Base-by-base conservation (phyloP, 2,888 invertebrate genomes). In the Actias luna region DNA sequence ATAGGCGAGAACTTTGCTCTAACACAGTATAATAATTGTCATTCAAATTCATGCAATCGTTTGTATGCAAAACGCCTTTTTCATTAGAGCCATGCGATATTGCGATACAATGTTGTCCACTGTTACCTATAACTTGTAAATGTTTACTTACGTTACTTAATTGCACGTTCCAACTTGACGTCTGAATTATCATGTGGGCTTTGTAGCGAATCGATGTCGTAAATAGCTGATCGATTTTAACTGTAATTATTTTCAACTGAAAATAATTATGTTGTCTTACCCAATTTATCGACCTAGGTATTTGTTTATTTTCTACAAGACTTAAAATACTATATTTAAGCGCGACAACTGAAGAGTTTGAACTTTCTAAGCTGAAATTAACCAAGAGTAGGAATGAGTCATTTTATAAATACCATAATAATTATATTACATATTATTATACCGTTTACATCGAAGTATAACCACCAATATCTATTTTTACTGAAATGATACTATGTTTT, bases 281-380 rank as follows among this genome's bases (percentile, higher is more conserved):
- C 65, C 60, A 76, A 74, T 60, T 57, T 58, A 42, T 58, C 42
- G 29, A 27, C 55, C n/a, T 52, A 50, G 58, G 58, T 58, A 7
- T 50, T 42, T 61, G 7, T 33, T 35, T 46, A 31, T 18, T 29
- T 59, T 59, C 31, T 39, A 8, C 39, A 59, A n/a, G n/a, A 39
- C 25, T 59, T 84, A 76, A 84, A 85, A 83, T 67, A 71, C 64
- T 65, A 66, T 65, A 64, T 71, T 82, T 78, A 80, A 75, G 77
- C 77, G 79, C 75, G 69, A 74, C 71, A 50, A 50, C 25, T 25
- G 10, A 12, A 25, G 22, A 25, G 22, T 50, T 46, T 3, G 8
- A 14, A 12, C 22, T 25, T 25, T 50, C 3, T 22, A 22, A 25
- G 25, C 25, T 25, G 46, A 3, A 50, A 12, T 50, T 22, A 3